These are phyloP conservation scores for Biston stratarius DNA, from an alignment of 2,888 invertebrate genomes.

Conservation along the genomic window DNA sequence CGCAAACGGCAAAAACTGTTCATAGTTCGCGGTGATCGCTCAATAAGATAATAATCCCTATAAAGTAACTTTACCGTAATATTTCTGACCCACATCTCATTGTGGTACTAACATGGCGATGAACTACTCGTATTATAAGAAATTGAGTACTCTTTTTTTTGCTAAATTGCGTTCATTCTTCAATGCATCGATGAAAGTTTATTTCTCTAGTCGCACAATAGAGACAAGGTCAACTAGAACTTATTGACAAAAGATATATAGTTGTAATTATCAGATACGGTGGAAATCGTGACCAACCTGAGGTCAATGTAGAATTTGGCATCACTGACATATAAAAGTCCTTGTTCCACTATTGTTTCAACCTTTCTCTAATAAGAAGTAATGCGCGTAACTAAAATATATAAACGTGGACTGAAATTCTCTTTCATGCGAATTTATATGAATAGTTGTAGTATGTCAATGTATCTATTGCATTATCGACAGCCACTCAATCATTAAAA, in stretches of 20 bases:
- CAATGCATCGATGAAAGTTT: constrained; percentile 35
- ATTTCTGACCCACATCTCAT: constrained; percentile 73
- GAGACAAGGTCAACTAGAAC: constrained; percentile 67
- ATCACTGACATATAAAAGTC: constrained; percentile 73
- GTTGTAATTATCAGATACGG: constrained; percentile 74
- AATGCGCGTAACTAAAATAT: constrained; percentile 26
- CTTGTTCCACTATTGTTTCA: constrained; percentile 65
- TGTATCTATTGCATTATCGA: constrained; percentile 6
- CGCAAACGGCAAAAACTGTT: constrained; percentile 67
- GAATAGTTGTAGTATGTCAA: background rate
- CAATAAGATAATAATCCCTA: constrained; percentile 67
- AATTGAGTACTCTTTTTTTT: constrained; percentile 43
- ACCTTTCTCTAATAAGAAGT: constrained; percentile 45
- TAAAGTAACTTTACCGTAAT: constrained; percentile 69
- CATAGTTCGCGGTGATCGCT: constrained; percentile 66
- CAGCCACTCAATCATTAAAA: constrained; percentile 42
- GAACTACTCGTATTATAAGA: constrained; percentile 65
- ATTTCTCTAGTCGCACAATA: constrained; percentile 35
- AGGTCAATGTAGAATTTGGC: constrained; percentile 71
- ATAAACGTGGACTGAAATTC: constrained; percentile 7
- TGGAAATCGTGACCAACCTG: constrained; percentile 73
- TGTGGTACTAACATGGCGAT: constrained; percentile 66
- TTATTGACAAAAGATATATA: constrained; percentile 75
- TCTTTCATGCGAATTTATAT: constrained; percentile 1
- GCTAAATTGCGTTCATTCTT: constrained; percentile 30